Base-by-base conservation (phyloP, 2,888 invertebrate species). In the Polydrusus cervinus region DNA sequence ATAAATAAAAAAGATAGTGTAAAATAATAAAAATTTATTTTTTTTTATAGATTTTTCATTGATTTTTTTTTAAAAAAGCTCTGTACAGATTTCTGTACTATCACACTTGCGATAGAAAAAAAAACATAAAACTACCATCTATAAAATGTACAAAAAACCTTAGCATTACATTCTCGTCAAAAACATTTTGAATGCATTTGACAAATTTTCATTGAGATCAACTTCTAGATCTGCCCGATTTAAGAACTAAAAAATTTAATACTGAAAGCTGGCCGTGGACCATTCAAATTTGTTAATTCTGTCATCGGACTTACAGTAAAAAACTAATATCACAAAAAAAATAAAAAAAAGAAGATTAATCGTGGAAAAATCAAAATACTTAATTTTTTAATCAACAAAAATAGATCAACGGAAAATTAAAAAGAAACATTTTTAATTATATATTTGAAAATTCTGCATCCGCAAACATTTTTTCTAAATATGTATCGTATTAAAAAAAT, bases 271-370 rank as follows among this genome's bases (percentile, higher is more conserved):
- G 20, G 57, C 13, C 30, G 16, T 55, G 34, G 34, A 51, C 45
- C 34, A 14, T 16, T 7, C 30, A 60, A 71, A 71, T 75, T 75
- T 71, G 55, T 66, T 71, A 60, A 75, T 71, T 71, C 71, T 43
- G 13, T 47, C 30, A 30, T 71, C 70, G 45, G 60, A 76, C 71
- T 75, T 73, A 78, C 43, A 62, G 68, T 80, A 81, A 75, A 78
- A 49, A 79, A 80, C 81, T 81, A 81, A 81, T 81, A 81, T 81
- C 81, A 81, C 81, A 81, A 80, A 79, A 78, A 43, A 47, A 70
- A 70, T 14, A 25, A 65, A 71, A 51, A 71, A 71, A 62, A 53
- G 38, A 66, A 60, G 30, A 55, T 72, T 47, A 69, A 71, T 67
- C 51, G 65, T 69, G 67, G 40, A 71, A 14, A 70, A 70, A 74